Base-by-base conservation (phyloP, 2,888 invertebrate species). In the Eupithecia vulgata region DNA sequence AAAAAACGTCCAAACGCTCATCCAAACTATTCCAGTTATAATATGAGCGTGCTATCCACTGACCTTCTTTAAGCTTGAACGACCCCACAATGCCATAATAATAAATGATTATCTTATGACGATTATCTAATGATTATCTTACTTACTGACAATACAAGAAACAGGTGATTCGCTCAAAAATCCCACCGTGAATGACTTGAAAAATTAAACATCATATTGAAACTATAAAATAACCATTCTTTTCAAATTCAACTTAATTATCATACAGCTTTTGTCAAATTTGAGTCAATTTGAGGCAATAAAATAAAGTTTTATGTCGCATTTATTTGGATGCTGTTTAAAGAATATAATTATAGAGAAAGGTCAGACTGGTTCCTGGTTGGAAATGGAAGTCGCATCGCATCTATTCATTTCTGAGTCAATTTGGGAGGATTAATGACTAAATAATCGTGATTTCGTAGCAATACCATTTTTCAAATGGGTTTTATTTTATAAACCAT, bases 251-350 rank as follows among this genome's bases (percentile, higher is more conserved):
- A 90, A 82, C 82, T 87, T 85, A 86, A 90, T 91, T 88, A 90
- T 86, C 88, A 89, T 88, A 88, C 89, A 88, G 90, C 91, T 90
- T 90, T 92, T 89, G 90, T 91, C 92, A 91, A 93, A 93, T 93
- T 93, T 88, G 85, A 91, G 90, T 88, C 91, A 92, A 94, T 94
- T 94, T 90, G 74, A 87, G 86, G 92, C 88, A 92, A 93, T 94
- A 94, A 94, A 94, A 94, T 91, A 91, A 88, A 89, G 90, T 94
- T 94, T 94, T 91, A 93, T 88, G 89, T 92, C 91, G 88, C 93
- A 94, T 94, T 94, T 93, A 93, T 87, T 90, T 90, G 87, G 91
- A 92, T 91, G 91, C 87, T 90, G 93, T 82, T 79, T 78, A 81
- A 81, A 78, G 67, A 66, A 21, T 91, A 80, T 91, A 87, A 94